Evolutionary conservation across 2,888 invertebrate species (phyloP), one percentile per base, ranked within the genome.

Genomic region (Nipponacmea schrenckii): DNA sequence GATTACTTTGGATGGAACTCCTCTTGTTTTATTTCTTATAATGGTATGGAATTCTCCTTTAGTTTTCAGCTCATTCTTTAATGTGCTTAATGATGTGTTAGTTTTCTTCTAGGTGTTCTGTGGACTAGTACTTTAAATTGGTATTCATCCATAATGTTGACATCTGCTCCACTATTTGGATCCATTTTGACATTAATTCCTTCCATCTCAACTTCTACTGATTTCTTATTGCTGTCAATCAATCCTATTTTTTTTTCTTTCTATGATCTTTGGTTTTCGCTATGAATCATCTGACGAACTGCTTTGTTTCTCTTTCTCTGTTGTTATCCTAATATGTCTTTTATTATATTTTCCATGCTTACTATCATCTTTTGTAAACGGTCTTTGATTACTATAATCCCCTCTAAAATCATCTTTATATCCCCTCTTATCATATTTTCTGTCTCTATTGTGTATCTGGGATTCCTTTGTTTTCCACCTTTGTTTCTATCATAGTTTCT

Each of bases 81-180:
- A 31, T 26, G n/a, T 66, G 27, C 26, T 66, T 31, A 69, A 45
- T 31, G 39, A 50, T n/a, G n/a, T 24, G 1, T 50, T 65, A n/a
- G 39, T 39, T 17, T 15, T 64, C n/a, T 20, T 17, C 20, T 46
- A 17, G 64, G 12, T 4, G 72, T 46, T 72, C 68, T 64, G 12
- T 69, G 27, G 2, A 7, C 24, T 15, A 73, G 46, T n/a, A 62
- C 45, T 67, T 66, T 75, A 56, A 65, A 66, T 31, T 73, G 73
- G 24, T 73, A 69, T 62, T 73, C 73, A 62, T 73, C 73, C 67
- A 73, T 69, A 8, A 70, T 65, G 48, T 73, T 69, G 7, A 70
- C 62, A 63, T 65, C 73, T 62, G 69, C 73, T 17, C 73, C 73
- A 48, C 62, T 70, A 64, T 70, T 66, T 17, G 66, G 69, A 56